Base-by-base conservation (phyloP, 1,140 invertebrate genomes). In the Mamestra configurata region DNA sequence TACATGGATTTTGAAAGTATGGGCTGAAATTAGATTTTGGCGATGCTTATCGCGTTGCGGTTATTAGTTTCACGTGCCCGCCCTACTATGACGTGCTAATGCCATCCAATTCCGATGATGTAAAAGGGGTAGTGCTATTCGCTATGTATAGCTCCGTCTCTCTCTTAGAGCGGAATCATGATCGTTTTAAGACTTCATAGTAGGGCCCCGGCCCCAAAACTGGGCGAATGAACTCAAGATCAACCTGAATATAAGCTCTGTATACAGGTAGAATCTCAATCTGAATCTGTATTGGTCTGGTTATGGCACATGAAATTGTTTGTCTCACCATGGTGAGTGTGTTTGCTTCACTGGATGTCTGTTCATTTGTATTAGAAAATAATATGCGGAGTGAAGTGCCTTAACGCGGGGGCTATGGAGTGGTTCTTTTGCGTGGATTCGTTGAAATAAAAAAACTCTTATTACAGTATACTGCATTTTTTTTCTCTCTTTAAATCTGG, bases 371-470 rank as follows among this genome's bases (percentile, higher is more conserved):
- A 75, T 75, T 70, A 49, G 40, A 43, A 55, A 72, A 27, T 49
- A 31, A 59, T 70, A 70, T 59, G 71, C 71, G 71, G 71, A 75
- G 71, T 59, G 71, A 75, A 75, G 71, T 75, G 71, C 71, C 71
- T 75, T 75, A 75, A 40, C 15, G 71, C 35, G 51, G 46, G 71
- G 71, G 71, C 55, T 57, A 55, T 40, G 71, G 51, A 59, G 24
- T 59, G 71, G 35, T 57, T 75, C 46, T 59, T 75, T 75, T 75
- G 71, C 53, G 51, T 75, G 35, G 35, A 75, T 75, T 75, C 35
- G 71, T 75, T 75, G 55, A 59, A 59, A 75, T 57, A 59, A 31
- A n/a, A n/a, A 57, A 75, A 71, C 31, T 46, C 40, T 70, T 71
- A 18, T 15, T 49, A 24, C 31, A 51, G 7, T 18, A 51, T 53